Conservation (phyloP, 1,140 invertebrate species). For the Pantala flavescens region DNA sequence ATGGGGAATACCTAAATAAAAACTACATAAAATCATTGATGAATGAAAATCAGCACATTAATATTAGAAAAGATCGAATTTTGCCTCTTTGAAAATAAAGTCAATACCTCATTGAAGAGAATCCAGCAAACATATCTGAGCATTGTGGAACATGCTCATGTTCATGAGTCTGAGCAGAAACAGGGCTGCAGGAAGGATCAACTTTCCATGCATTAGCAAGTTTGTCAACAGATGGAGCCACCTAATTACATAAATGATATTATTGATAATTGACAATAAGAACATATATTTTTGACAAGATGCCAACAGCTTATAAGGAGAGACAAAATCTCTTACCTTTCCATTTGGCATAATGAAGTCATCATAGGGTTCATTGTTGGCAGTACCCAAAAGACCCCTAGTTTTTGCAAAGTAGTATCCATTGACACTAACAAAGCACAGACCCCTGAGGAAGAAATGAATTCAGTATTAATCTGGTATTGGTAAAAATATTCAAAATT, state of each 20-base stretch:
- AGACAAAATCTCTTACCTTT: conserved; percentile 29
- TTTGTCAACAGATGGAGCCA: conserved; percentile 43
- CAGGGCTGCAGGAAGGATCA: conserved; percentile 42
- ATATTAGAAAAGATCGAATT: too few relatives aligned
- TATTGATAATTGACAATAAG: background rate
- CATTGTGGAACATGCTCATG: conserved; percentile 34
- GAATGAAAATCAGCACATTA: too few relatives aligned
- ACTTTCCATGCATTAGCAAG: conserved; percentile 62
- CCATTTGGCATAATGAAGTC: conserved; percentile 53
- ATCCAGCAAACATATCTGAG: conserved; percentile 49
- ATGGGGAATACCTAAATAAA: too few relatives aligned
- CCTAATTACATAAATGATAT: conserved; percentile 27
- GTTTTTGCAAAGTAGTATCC: conserved; percentile 76
- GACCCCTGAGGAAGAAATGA: background rate
- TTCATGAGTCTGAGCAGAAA: conserved; percentile 32
- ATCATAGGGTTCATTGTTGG: conserved; percentile 76
- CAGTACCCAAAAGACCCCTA: conserved; percentile 75
- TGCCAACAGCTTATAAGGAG: too few relatives aligned
- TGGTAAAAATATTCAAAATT: too few relatives aligned
- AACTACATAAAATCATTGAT: too few relatives aligned
- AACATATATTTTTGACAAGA: too few relatives aligned
- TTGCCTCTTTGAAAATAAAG: too few relatives aligned
- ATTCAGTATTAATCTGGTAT: too few relatives aligned
- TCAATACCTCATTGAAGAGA: conserved; percentile 40
- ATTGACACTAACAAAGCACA: conserved; percentile 54